Conservation (phyloP, 2,797 vertebrate species). For the Danio aesculapii region DNA sequence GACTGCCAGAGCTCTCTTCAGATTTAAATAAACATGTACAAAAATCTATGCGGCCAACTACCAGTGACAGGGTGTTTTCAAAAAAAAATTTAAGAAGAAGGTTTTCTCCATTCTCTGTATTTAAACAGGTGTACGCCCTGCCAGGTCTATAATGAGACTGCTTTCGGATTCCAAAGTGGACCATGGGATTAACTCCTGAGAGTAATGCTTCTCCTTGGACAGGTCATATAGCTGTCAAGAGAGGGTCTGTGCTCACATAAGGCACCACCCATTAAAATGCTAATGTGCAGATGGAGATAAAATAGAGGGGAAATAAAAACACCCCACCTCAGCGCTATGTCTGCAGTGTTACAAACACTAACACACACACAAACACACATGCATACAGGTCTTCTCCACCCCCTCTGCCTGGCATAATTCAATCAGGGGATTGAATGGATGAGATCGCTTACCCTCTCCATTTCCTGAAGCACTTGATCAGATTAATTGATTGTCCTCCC, state of each 20-base stretch:
- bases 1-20: not conserved
- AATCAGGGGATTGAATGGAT: conserved; percentile 86
- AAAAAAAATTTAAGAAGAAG: conserved; percentile 25
- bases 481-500: conserved; percentile 83
- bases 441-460: conserved; percentile 84
- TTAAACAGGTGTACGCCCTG: conserved; percentile 36
- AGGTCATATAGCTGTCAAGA: conserved; percentile 69
- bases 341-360: conserved; percentile 59
- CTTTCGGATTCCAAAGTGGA: conserved; percentile 39
- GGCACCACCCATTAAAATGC: conserved; percentile 68
- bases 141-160: conserved; percentile 42
- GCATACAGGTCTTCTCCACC: conserved; percentile 65
- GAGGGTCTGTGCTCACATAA: conserved; percentile 62
- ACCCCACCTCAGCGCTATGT: conserved; percentile 56
- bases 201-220: conserved; percentile 57
- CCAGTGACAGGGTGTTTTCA: conserved; percentile 13
- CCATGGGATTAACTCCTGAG: conserved; percentile 60
- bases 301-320: conserved; percentile 55
- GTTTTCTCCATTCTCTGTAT: conserved; percentile 31
- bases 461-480: conserved; percentile 88
- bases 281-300: conserved; percentile 61
- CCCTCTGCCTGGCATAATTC: conserved; percentile 78
- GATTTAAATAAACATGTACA: conserved; percentile 25
- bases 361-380: conserved; percentile 55
- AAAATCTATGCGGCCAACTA: conserved; percentile 3